Base-by-base conservation (phyloP, 2,113 vertebrate species). In the Crypturellus undulatus region DNA sequence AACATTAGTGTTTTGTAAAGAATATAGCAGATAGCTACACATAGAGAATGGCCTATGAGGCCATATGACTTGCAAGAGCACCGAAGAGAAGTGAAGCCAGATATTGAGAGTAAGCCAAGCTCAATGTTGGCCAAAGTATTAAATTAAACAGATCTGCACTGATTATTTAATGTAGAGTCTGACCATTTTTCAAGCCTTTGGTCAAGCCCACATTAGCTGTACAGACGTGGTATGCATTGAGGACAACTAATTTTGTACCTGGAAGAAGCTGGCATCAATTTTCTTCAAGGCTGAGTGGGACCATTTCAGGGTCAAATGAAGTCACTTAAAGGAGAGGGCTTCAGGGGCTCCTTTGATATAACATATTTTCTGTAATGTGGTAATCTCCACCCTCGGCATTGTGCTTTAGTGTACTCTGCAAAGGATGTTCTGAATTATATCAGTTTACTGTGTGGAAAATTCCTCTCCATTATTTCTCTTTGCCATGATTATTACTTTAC, bases 1-100 rank as follows among this genome's bases (percentile, higher is more conserved):
- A 84, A 63, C 0, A 0, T 2, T 32, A 28, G 9, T 49, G 12
- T 63, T 91, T 43, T 76, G 24, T 19, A 54, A 67, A 65, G 43
- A 14, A 12, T 0, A 36, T 14, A 43, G 26, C 42, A 25, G 82
- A 32, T 15, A 70, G 36, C n/a, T 21, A 2, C n/a, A 5, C 3
- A 2, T 19, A n/a, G 16, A 45, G 10, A 30, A 77, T n/a, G n/a
- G 7, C n/a, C 64, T 87, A 26, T 42, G 32, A 85, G 67, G 30
- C 19, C 45, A 1, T n/a, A 3, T 8, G 36, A 16, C 10, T 63
- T 68, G 20, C 3, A 22, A 12, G 30, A 59, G 15, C 32, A 10
- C 4, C 38, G 36, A 82, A 12, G 6, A 58, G 15, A 28, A 34
- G 22, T 67, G 69, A 83, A 40, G 34, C 24, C 34, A 68, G 1